A percentile compares a stretch with the other conserved stretches of the same genome.
Conservation (phyloP, 2,888 invertebrate species). For the Melanophora roralis region DNA sequence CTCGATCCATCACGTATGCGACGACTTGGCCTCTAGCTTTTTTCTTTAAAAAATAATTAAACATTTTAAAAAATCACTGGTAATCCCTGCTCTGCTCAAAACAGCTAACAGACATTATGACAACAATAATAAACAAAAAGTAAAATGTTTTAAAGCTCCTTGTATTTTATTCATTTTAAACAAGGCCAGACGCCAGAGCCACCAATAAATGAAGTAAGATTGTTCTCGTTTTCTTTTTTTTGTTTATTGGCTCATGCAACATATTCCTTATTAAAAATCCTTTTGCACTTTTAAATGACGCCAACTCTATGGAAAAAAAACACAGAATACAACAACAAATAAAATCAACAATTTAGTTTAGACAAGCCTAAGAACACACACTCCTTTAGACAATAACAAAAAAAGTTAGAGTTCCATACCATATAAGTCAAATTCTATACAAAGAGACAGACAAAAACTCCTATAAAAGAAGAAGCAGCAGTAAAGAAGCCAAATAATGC, state of each 20-base stretch:
- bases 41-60: too few species aligned
- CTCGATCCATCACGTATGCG: too few species aligned
- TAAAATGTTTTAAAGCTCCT: not conserved
- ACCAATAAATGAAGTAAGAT: constrained; percentile 49
- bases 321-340: not conserved
- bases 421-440: constrained; percentile 16
- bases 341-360: constrained; percentile 10
- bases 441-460: constrained; percentile 35
- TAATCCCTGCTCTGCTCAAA: not conserved
- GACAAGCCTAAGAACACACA: constrained; percentile 18
- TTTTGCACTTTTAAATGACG: constrained; percentile 54
- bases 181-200: constrained; percentile 60
- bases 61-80: too few species aligned
- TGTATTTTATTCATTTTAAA: constrained; percentile 34
- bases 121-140: constrained; percentile 18
- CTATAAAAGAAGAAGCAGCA: constrained; percentile 48
- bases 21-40: too few species aligned
- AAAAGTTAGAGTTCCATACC: constrained; percentile 8
- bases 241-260: not conserved
- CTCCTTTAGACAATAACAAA: not conserved
- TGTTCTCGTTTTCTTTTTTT: not conserved
- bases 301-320: constrained; percentile 39
- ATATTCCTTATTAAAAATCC: constrained; percentile 59
- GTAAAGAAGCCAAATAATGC: constrained; percentile 63
- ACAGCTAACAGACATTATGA: constrained; percentile 20